A percentile compares a stretch with the other conserved stretches of the same genome.
phyloP scores from a whole-genome alignment of 2,113 vertebrate genomes.

The Nothoprocta perdicaria region DNA sequence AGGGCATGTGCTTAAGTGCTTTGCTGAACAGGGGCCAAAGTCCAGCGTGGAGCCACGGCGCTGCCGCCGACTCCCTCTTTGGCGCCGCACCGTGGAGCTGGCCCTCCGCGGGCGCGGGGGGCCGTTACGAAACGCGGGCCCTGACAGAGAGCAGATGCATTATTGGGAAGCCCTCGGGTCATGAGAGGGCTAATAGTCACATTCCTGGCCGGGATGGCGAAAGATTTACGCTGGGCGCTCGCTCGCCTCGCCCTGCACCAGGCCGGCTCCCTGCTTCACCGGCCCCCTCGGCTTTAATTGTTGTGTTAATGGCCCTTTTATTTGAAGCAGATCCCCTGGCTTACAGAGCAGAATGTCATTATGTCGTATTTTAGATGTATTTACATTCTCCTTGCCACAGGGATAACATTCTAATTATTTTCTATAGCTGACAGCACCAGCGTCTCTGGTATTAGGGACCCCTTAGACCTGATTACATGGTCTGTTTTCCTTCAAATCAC shows the following conservation, averaged over 20 bases:
- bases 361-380: slow-evolving; percentile 83
- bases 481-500: slow-evolving; percentile 79
- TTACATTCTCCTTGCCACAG: slow-evolving; percentile 82
- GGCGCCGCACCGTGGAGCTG: slow-evolving; percentile 49
- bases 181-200: slow-evolving; percentile 79
- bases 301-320: slow-evolving; percentile 82
- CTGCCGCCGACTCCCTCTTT: slow-evolving; percentile 26
- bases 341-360: slow-evolving; percentile 82
- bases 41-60: slow-evolving; percentile 19
- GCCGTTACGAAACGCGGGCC: slow-evolving; percentile 70
- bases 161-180: slow-evolving; percentile 78
- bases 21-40: slow-evolving; percentile 25
- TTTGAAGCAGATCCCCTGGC: slow-evolving; percentile 81
- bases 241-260: slow-evolving; percentile 74
- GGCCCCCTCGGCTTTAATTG: slow-evolving; percentile 80
- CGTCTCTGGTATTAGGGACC: slow-evolving; percentile 78
- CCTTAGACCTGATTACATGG: slow-evolving; percentile 78
- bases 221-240: slow-evolving; percentile 74
- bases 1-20: neutral
- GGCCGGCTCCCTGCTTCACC: slow-evolving; percentile 74
- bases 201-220: slow-evolving; percentile 79
- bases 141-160: slow-evolving; percentile 79
- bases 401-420: slow-evolving; percentile 83
- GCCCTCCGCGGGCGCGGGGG: slow-evolving; percentile 30
- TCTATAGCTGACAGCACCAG: slow-evolving; percentile 80